These are phyloP conservation scores for Elysia crispata DNA, from an alignment of 2,888 invertebrate genomes.

Conservation along the genomic window DNA sequence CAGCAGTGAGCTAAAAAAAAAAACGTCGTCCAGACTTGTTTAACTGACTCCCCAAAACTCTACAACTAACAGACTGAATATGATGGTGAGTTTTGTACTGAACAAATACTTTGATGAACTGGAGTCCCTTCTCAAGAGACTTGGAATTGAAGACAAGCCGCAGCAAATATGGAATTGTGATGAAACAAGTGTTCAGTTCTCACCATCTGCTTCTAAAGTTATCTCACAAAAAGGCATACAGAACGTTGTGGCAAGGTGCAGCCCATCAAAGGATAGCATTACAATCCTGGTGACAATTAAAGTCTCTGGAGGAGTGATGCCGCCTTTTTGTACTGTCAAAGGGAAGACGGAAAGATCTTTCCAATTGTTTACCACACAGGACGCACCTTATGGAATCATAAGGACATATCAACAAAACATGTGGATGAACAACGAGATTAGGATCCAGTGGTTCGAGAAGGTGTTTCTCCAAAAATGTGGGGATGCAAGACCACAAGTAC, in stretches of 20 bases:
- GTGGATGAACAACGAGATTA: constrained; percentile 58
- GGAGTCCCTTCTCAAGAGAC: background rate
- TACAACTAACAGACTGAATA: background rate
- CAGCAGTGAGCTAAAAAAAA: background rate
- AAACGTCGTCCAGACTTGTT: constrained; percentile 30
- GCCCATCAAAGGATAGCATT: constrained; percentile 27
- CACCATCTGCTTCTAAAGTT: background rate
- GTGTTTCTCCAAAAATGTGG: constrained; percentile 57
- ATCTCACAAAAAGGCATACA: background rate
- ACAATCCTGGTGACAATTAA: constrained; percentile 53
- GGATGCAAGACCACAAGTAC: constrained; percentile 56
- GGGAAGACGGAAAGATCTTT: constrained; percentile 53
- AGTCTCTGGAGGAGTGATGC: constrained; percentile 52
- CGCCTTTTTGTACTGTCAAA: constrained; percentile 55
- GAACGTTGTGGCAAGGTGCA: background rate
- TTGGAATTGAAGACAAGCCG: background rate
- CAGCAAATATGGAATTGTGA: constrained; percentile 32
- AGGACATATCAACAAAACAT: constrained; percentile 57
- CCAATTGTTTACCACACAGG: constrained; percentile 50
- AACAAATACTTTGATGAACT: constrained; percentile 21
- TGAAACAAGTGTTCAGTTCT: constrained; percentile 25
- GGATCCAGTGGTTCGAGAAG: constrained; percentile 56
- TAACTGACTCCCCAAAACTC: constrained; percentile 12
- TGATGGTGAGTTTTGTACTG: background rate
- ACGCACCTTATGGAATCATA: constrained; percentile 48